Percentiles rank a stretch among this genome's conserved stretches.
Conservation (phyloP, 2,113 vertebrate genomes). For the Stegastes partitus region DNA sequence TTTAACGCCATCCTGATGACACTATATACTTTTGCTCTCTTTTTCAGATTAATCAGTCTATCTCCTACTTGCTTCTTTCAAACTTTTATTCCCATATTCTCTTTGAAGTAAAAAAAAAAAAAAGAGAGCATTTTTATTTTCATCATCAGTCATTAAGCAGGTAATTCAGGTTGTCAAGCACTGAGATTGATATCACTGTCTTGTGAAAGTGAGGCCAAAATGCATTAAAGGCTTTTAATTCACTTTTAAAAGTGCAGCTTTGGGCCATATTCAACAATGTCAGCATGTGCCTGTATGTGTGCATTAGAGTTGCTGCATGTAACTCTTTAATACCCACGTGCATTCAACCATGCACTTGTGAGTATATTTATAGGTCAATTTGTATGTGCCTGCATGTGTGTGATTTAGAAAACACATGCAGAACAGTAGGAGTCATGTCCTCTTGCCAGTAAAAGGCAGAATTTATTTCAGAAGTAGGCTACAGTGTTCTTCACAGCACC, state of each 20-base stretch:
- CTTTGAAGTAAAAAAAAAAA: conserved; percentile 26
- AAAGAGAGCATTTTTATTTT: conserved; percentile 26
- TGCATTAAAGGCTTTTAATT: conserved; percentile 17
- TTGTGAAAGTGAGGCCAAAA: conserved; percentile 18
- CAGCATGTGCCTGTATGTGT: background rate
- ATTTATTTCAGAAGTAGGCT: conserved; percentile 58
- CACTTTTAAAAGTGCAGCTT: conserved; percentile 5
- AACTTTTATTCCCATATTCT: conserved; percentile 31
- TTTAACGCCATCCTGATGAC: conserved; percentile 39
- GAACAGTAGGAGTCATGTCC: conserved; percentile 15
- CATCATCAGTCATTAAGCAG: background rate
- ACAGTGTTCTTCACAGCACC: conserved; percentile 55
- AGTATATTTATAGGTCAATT: conserved; percentile 25
- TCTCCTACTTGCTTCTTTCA: conserved; percentile 1
- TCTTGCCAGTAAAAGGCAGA: conserved; percentile 16
- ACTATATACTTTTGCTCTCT: conserved; percentile 18
- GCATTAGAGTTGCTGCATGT: background rate
- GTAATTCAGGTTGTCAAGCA: conserved; percentile 15
- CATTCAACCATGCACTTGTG: conserved; percentile 1
- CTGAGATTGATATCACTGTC: conserved; percentile 24
- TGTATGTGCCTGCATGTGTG: background rate
- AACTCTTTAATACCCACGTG: background rate
- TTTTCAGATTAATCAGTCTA: conserved; percentile 37
- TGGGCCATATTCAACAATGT: background rate
- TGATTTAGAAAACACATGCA: conserved; percentile 17